Percentiles rank a stretch among this genome's conserved stretches.
These are phyloP conservation scores for Leiothrix lutea DNA, from an alignment of 2,113 vertebrate species.

Conservation along the genomic window DNA sequence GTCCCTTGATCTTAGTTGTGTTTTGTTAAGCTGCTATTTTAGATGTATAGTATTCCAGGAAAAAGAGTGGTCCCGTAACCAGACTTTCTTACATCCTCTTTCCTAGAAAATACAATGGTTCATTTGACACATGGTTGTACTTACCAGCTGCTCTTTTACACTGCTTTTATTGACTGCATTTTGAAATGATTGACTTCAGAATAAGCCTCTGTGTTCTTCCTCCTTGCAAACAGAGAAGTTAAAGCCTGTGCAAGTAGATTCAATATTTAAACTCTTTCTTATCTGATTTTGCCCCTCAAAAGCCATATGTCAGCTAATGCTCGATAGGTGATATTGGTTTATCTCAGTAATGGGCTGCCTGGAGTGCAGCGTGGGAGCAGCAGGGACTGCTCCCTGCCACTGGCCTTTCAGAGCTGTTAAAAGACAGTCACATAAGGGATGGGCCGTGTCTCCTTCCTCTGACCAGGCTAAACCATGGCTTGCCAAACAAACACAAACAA, in stretches of 20 bases:
- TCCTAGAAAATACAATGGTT: conserved; percentile 7
- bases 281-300: neutral
- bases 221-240: neutral
- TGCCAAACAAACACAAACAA: conserved; percentile 1
- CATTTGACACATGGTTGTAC: conserved; percentile 2
- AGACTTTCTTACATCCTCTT: neutral
- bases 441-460: neutral
- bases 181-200: conserved; percentile 6
- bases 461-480: neutral
- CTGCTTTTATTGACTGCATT: neutral
- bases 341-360: neutral
- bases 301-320: neutral
- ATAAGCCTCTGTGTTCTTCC: neutral
- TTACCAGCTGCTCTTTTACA: neutral
- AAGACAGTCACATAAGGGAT: neutral
- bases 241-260: neutral
- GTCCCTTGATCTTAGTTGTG: neutral
- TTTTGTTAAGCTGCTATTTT: conserved; percentile 25
- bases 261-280: neutral
- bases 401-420: neutral
- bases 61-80: neutral
- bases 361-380: neutral
- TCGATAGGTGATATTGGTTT: neutral
- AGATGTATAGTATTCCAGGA: neutral
- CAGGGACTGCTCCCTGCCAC: neutral